Evolutionary conservation across 2,888 invertebrate genomes (phyloP).

Genomic region (Synergus umbraculus): DNA sequence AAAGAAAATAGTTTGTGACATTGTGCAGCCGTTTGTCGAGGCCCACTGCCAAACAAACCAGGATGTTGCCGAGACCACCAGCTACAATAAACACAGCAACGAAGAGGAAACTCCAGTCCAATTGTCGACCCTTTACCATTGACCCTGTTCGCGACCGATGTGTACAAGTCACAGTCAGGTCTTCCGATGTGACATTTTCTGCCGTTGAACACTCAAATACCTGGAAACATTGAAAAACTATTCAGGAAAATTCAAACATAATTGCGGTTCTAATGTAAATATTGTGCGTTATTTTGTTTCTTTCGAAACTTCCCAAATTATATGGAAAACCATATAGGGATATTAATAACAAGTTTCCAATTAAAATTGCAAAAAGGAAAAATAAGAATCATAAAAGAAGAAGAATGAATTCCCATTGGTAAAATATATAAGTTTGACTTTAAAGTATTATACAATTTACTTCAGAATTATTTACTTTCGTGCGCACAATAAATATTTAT

Average conservation of each 20-base stretch:
- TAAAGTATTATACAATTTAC: background rate
- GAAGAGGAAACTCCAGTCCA: constrained; percentile 90
- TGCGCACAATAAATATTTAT: background rate
- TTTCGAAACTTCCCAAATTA: too few species aligned
- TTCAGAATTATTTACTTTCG: background rate
- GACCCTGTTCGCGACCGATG: constrained; percentile 53
- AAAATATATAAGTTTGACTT: too few species aligned
- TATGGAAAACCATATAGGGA: too few species aligned
- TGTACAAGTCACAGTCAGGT: constrained; percentile 62
- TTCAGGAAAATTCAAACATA: too few species aligned
- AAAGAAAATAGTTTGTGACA: constrained; percentile 96
- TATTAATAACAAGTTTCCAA: too few species aligned
- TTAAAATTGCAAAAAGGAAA: too few species aligned
- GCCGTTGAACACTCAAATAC: constrained; percentile 64
- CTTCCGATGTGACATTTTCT: constrained; percentile 55
- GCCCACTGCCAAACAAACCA: constrained; percentile 95
- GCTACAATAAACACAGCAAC: constrained; percentile 91
- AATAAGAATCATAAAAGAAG: background rate
- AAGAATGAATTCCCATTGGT: too few species aligned
- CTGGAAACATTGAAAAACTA: constrained; percentile 48
- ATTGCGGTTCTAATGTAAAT: too few species aligned
- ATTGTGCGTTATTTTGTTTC: too few species aligned
- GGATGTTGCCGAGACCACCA: constrained; percentile 93
- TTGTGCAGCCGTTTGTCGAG: constrained; percentile 94
- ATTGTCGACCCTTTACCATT: constrained; percentile 56